Conservation (phyloP, 2,113 vertebrate genomes). For the Ptychochromis oligacanthus region DNA sequence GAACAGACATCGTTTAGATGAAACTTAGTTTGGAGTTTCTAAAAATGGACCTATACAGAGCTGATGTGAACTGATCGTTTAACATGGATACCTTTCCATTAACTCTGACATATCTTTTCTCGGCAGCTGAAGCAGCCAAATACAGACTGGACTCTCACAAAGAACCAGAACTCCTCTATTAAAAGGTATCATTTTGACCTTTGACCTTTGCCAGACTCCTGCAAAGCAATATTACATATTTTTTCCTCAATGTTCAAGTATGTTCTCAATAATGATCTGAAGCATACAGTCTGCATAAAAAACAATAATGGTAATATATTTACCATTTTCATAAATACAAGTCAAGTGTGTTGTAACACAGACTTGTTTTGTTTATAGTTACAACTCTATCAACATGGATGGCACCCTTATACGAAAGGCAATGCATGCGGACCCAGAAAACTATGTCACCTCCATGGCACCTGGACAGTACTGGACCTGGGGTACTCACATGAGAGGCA, state of each 20-base stretch:
- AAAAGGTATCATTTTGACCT: conserved; percentile 82
- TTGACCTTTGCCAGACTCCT: neutral
- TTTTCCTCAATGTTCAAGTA: neutral
- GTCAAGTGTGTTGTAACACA: neutral
- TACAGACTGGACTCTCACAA: conserved; percentile 85
- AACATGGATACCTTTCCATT: neutral
- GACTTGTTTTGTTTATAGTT: conserved; percentile 65
- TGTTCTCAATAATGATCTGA: neutral
- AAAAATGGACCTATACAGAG: neutral
- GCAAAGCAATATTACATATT: neutral
- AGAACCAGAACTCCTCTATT: conserved; percentile 82
- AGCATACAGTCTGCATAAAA: neutral
- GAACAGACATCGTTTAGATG: neutral
- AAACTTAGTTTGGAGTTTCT: neutral
- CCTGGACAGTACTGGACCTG: conserved; percentile 87
- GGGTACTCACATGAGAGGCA: conserved; percentile 80
- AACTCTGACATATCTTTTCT: neutral
- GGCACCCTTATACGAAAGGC: conserved; percentile 84
- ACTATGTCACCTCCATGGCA: conserved; percentile 83
- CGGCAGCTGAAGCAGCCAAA: conserved; percentile 89
- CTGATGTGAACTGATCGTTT: neutral
- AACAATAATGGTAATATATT: neutral
- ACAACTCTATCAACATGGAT: conserved; percentile 90
- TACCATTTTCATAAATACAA: neutral
- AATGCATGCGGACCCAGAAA: conserved; percentile 86